These are phyloP conservation scores for Bubo blakistoni DNA, from an alignment of 2,113 vertebrate genomes.

Conservation along the genomic window DNA sequence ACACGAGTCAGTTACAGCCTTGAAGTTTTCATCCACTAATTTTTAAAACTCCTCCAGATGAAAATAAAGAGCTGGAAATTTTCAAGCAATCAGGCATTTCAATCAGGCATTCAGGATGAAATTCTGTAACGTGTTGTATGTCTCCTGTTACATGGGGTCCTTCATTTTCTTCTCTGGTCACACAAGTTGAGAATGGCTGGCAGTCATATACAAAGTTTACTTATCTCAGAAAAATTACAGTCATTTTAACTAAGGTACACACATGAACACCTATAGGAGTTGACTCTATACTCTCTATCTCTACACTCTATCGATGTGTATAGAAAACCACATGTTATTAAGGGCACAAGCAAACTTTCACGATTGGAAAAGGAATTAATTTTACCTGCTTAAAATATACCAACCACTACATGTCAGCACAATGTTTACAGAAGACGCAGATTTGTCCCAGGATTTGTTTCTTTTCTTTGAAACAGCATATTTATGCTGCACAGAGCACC, in stretches of 20 bases:
- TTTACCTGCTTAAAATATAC: not conserved
- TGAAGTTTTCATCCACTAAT: not conserved
- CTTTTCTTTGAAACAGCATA: not conserved
- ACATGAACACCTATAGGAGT: not conserved
- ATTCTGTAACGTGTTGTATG: not conserved
- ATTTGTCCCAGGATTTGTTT: not conserved
- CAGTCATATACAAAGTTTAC: not conserved
- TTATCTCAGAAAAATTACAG: not conserved
- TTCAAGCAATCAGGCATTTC: not conserved
- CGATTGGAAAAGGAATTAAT: not conserved
- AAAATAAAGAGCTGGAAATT: not conserved
- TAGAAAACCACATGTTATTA: not conserved
- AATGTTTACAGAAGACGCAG: slow-evolving; percentile 17
- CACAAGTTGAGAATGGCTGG: not conserved
- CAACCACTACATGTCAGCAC: not conserved
- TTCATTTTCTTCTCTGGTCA: not conserved
- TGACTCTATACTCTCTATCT: not conserved
- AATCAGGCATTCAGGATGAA: not conserved
- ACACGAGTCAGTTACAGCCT: not conserved
- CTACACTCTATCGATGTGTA: not conserved
- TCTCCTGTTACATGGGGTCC: not conserved
- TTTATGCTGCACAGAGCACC: not conserved
- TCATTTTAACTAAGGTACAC: not conserved
- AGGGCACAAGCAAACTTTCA: not conserved
- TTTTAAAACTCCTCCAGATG: not conserved